Percentiles rank a stretch among this genome's conserved stretches.
Evolutionary conservation across 2,797 vertebrate genomes (phyloP).

Genomic region (Protonibea diacanthus): DNA sequence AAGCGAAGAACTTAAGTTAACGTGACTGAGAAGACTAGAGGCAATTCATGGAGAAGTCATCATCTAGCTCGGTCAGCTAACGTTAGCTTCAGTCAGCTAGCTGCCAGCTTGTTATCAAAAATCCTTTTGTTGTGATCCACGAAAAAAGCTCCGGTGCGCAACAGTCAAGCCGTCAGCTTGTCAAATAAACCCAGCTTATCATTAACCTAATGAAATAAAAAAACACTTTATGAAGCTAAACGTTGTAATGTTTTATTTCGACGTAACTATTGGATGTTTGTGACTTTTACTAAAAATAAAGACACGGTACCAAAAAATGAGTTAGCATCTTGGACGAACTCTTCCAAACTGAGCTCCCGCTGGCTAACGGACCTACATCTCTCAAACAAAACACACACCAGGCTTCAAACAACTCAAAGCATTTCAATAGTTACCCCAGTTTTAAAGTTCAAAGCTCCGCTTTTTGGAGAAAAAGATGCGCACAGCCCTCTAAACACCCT

Average conservation of each 20-base stretch:
- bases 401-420: constrained; percentile 56
- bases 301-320: constrained; percentile 49
- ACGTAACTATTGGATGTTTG: background rate
- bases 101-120: constrained; percentile 80
- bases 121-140: constrained; percentile 85
- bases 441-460: constrained; percentile 40
- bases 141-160: constrained; percentile 72
- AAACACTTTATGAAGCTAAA: background rate
- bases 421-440: constrained; percentile 69
- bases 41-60: background rate
- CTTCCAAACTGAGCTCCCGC: constrained; percentile 67
- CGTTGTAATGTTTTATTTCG: background rate
- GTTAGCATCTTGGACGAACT: constrained; percentile 78
- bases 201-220: background rate
- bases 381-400: constrained; percentile 77
- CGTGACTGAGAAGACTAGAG: background rate
- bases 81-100: constrained; percentile 71
- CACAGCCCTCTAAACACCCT: constrained; percentile 26
- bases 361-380: constrained; percentile 71
- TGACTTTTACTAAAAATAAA: constrained; percentile 44
- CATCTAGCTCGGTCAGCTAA: constrained; percentile 51
- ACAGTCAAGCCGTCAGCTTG: constrained; percentile 61
- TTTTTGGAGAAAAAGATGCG: constrained; percentile 3
- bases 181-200: background rate
- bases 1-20: background rate